Base-by-base conservation (phyloP, 2,113 vertebrate genomes). In the Alexandromys fortis region DNA sequence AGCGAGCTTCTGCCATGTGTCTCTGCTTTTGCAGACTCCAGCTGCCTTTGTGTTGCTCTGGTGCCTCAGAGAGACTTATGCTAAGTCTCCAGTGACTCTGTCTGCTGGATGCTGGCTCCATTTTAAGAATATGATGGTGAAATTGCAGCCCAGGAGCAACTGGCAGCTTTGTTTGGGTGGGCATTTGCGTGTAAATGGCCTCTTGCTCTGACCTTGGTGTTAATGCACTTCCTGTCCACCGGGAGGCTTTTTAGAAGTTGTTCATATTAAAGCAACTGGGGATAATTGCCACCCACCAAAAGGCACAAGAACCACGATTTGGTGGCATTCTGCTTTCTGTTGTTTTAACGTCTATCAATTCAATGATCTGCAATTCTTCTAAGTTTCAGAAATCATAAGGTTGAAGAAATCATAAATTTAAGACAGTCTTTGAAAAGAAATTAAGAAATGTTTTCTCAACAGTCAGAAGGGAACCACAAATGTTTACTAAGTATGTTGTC, bases 391-490 rank as follows among this genome's bases (percentile, higher is more conserved):
- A 87, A 83, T 79, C n/a, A 7, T 30, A 86, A 67, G 70, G 38
- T 89, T 94, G 68, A 47, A 78, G 45, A 95, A 87, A 79, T 79
- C 26, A 7, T 30, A 86, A 67, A 4, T 90, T 94, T 70, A 78
- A 96, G 38, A 67, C 28, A 68, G 61, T 49, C 58, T 91, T 73
- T 72, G 10, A 94, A 87, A 75, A 92, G 16, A 95, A 88, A 85
- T 77, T 2, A 79, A 91, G 86, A 90, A 61, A 45, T 21, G 45
- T 72, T 78, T 61, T 72, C 9, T 65, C 47, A 94, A 91, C 5
- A 91, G 38, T 91, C 89, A 77, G 68, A 92, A 93, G n/a, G 30
- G 91, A 94, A 68, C 22, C 35, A 65, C 42, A 88, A 33, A 85
- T 49, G 79, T 82, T 77, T 90, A 14, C 79, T 86, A 45, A 92